A percentile compares a stretch with the other conserved stretches of the same genome.
Evolutionary conservation across 2,797 vertebrate genomes (phyloP).

Genomic region (Linurgus olivaceus): DNA sequence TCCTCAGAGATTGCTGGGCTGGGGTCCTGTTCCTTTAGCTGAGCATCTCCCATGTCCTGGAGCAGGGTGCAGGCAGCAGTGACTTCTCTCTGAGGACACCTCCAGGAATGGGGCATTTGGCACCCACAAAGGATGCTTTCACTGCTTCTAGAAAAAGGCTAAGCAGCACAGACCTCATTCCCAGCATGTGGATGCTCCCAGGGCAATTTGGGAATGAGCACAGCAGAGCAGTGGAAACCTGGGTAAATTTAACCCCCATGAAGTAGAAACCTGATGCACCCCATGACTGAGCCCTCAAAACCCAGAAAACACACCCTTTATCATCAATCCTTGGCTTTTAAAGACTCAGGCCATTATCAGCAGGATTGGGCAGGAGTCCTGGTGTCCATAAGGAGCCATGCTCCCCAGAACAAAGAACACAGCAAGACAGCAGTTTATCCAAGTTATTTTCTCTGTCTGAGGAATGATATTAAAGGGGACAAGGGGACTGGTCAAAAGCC

Average conservation of each 20-base stretch:
- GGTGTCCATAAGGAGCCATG: rapidly evolving
- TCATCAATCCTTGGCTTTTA: background rate
- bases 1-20: rapidly evolving
- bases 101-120: background rate
- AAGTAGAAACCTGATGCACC: background rate
- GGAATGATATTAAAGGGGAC: background rate
- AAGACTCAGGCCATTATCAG: background rate
- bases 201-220: background rate
- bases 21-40: background rate
- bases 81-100: background rate
- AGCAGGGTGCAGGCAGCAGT: background rate
- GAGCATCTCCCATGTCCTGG: background rate
- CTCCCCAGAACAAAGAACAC: rapidly evolving
- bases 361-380: background rate
- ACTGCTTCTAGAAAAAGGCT: background rate
- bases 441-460: background rate
- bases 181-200: background rate
- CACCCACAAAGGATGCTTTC: background rate
- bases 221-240: background rate
- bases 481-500: background rate
- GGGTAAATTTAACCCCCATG: background rate
- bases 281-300: background rate
- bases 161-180: rapidly evolving
- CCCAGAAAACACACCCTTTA: background rate
- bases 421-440: background rate